These are phyloP conservation scores for Operophtera brumata DNA, from an alignment of 2,888 invertebrate genomes.

Conservation along the genomic window DNA sequence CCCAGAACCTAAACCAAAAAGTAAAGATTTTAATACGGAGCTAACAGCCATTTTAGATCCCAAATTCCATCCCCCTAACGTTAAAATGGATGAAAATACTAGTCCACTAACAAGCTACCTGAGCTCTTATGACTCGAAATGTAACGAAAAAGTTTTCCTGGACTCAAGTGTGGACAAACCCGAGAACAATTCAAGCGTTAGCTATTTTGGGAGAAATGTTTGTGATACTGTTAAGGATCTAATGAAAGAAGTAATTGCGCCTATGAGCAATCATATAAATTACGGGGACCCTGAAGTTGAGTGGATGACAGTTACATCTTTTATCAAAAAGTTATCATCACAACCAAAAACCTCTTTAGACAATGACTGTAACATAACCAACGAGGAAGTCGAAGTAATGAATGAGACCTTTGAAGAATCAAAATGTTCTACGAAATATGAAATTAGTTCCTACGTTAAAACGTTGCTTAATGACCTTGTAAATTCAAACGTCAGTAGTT, in stretches of 20 bases:
- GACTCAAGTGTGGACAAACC: background rate
- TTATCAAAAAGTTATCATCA: conserved; percentile 34
- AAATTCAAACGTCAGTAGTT: background rate
- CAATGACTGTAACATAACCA: conserved; percentile 24
- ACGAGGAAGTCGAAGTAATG: conserved; percentile 35
- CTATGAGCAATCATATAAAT: conserved; percentile 22
- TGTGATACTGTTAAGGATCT: conserved; percentile 33
- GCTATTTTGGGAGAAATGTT: conserved; percentile 15
- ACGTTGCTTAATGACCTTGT: background rate
- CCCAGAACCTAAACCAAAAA: background rate
- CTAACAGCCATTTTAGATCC: conserved; percentile 22
- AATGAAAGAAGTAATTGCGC: conserved; percentile 35
- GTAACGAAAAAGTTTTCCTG: conserved; percentile 4
- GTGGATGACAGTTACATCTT: conserved; percentile 35
- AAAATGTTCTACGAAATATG: background rate
- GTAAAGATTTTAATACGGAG: background rate
- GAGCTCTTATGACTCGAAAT: conserved; percentile 8
- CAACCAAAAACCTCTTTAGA: conserved; percentile 19
- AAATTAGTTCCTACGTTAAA: conserved; percentile 1
- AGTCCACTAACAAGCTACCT: conserved; percentile 12
- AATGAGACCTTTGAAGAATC: conserved; percentile 6
- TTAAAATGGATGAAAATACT: conserved; percentile 17
- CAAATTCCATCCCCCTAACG: conserved; percentile 19
- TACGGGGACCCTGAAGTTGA: conserved; percentile 23
- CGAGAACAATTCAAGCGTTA: conserved; percentile 1